phyloP scores from a whole-genome alignment of 1,140 invertebrate species.

The Vanessa atalanta region DNA sequence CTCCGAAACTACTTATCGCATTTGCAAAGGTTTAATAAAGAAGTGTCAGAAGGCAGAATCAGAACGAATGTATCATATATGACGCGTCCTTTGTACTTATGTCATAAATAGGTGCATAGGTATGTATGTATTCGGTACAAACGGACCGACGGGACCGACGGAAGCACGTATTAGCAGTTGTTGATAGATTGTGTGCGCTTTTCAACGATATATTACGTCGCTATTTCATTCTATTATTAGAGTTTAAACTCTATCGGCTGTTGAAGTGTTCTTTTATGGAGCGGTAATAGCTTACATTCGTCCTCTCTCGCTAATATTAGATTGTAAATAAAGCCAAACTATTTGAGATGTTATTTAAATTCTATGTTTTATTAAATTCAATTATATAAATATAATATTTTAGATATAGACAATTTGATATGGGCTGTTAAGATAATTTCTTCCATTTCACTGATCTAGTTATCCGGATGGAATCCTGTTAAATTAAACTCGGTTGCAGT shows the following conservation, averaged over 20 bases:
- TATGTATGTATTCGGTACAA: not conserved
- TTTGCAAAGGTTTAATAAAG: too few relatives aligned
- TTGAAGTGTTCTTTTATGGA: not conserved
- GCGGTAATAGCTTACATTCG: not conserved
- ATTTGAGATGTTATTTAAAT: too few relatives aligned
- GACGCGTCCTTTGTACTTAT: too few relatives aligned
- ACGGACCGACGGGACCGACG: not conserved
- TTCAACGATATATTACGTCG: conserved; percentile 1
- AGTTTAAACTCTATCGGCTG: not conserved
- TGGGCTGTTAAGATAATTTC: not conserved
- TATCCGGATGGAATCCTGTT: not conserved
- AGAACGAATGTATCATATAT: too few relatives aligned
- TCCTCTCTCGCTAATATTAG: not conserved
- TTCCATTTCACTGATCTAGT: not conserved
- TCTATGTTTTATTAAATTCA: too few relatives aligned
- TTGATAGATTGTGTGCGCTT: conserved; percentile 18
- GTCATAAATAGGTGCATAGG: too few relatives aligned
- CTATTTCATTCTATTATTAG: conserved; percentile 6
- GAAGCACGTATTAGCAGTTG: conserved; percentile 11
- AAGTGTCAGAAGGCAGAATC: too few relatives aligned
- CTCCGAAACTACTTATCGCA: too few relatives aligned
- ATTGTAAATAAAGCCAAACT: not conserved
- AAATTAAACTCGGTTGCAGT: not conserved
- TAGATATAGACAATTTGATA: not conserved
- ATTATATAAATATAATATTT: too few relatives aligned